These are phyloP conservation scores for Phortica magna DNA, from an alignment of 2,888 invertebrate genomes.

Conservation along the genomic window DNA sequence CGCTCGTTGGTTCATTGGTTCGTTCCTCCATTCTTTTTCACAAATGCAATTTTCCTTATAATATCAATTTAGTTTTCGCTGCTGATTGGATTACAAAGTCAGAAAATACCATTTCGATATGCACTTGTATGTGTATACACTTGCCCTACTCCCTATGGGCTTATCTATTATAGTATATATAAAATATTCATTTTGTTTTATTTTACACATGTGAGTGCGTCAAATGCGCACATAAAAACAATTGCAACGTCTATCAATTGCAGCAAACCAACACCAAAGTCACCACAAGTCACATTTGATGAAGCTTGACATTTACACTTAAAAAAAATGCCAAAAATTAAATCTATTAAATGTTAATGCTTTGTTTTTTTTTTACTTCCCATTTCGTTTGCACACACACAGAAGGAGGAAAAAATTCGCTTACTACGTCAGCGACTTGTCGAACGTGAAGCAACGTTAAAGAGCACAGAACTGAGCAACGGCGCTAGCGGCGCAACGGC, in stretches of 20 bases:
- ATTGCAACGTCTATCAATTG: background rate
- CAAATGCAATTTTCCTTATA: conserved; percentile 34
- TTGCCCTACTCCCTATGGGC: background rate
- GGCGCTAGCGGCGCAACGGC: conserved; percentile 52
- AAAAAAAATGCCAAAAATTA: background rate
- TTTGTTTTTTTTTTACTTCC: background rate
- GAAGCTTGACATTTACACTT: conserved; percentile 3
- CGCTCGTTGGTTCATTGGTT: background rate
- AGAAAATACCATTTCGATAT: conserved; percentile 31
- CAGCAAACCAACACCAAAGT: background rate
- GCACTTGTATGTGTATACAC: background rate
- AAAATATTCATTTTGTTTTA: background rate
- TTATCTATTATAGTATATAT: background rate
- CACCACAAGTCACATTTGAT: background rate
- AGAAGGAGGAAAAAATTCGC: conserved; percentile 95
- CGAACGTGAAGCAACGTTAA: conserved; percentile 85
- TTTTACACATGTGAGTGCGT: background rate
- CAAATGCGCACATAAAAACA: too few species aligned
- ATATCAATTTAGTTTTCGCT: conserved; percentile 34
- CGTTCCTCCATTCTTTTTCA: background rate
- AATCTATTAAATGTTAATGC: background rate
- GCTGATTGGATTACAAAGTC: conserved; percentile 34
- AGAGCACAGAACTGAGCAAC: conserved; percentile 73
- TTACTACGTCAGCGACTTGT: conserved; percentile 88
- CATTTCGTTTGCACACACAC: conserved; percentile 51